phyloP scores from a whole-genome alignment of 2,888 invertebrate species.

The Eupithecia inturbata region DNA sequence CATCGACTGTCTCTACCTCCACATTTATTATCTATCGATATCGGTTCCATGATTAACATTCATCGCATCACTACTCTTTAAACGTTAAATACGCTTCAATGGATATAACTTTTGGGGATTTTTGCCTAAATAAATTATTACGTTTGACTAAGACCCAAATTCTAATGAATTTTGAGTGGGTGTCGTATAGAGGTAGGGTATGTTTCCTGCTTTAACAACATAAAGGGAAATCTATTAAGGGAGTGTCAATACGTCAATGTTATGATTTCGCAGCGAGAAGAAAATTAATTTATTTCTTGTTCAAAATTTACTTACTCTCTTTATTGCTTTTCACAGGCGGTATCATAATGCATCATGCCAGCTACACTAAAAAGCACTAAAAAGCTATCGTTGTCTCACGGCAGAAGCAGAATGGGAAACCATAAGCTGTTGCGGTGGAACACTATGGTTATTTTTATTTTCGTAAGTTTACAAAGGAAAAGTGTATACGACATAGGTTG shows the following conservation, averaged over 20 bases:
- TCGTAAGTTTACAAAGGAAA: not conserved
- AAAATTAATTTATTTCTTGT: slow-evolving; percentile 5
- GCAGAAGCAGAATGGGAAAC: not conserved
- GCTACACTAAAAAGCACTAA: too few species aligned
- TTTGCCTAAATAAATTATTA: slow-evolving; percentile 82
- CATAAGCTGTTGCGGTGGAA: not conserved
- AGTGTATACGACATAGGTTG: not conserved
- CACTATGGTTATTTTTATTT: not conserved
- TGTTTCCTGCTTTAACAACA: slow-evolving; percentile 68
- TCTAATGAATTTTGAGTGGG: slow-evolving; percentile 80
- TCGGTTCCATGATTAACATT: slow-evolving; percentile 23
- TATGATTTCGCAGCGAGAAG: slow-evolving; percentile 15
- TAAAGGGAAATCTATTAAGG: slow-evolving; percentile 71
- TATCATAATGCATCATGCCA: not conserved
- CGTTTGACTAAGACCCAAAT: slow-evolving; percentile 77
- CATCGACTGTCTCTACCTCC: not conserved
- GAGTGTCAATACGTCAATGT: slow-evolving; percentile 51
- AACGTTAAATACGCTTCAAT: slow-evolving; percentile 77
- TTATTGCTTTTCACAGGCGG: not conserved
- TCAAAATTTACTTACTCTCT: not conserved
- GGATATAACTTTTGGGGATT: slow-evolving; percentile 81
- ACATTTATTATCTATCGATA: slow-evolving; percentile 30
- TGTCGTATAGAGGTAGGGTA: slow-evolving; percentile 57
- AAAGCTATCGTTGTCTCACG: too few species aligned
- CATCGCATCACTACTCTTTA: slow-evolving; percentile 58